A percentile compares a stretch with the other conserved stretches of the same genome.
Evolutionary conservation across 2,797 vertebrate species (phyloP).

Genomic region (Anguilla marmorata): DNA sequence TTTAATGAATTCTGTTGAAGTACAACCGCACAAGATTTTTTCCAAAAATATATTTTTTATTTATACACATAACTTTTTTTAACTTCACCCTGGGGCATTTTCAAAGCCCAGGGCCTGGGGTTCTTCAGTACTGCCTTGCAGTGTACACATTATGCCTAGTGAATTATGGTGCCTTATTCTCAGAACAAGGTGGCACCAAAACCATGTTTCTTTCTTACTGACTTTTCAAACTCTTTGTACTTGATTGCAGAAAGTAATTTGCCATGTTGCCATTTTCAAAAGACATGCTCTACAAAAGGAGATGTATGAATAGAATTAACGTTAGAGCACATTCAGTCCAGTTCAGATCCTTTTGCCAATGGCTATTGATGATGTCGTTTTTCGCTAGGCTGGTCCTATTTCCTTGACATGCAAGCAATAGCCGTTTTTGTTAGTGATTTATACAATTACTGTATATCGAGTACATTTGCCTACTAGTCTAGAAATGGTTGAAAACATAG

Average conservation of each 20-base stretch:
- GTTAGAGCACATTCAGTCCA: neutral
- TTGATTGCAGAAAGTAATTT: neutral
- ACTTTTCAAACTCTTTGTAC: neutral
- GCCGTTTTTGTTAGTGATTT: neutral
- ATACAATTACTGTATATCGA: neutral
- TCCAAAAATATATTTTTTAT: conserved; percentile 41
- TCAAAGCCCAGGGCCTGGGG: conserved; percentile 58
- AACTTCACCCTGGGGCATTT: conserved; percentile 49
- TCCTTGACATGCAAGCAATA: neutral
- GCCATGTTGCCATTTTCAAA: conserved; percentile 28
- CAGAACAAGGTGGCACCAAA: conserved; percentile 4
- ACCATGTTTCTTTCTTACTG: neutral
- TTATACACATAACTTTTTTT: conserved; percentile 34
- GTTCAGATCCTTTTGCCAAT: conserved; percentile 31
- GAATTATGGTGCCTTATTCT: conserved; percentile 61
- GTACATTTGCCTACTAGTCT: conserved; percentile 24
- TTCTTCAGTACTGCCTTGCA: conserved; percentile 51
- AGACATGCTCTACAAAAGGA: neutral
- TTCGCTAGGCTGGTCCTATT: conserved; percentile 51
- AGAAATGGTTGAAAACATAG: neutral
- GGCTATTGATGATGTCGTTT: conserved; percentile 45
- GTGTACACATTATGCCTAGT: conserved; percentile 56
- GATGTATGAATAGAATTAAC: neutral
- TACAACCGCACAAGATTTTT: conserved; percentile 30
- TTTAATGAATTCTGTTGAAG: conserved; percentile 45